Percentiles rank a stretch among this genome's conserved stretches.
Evolutionary conservation across 2,113 vertebrate genomes (phyloP).

Genomic region (Spermophilus dauricus): DNA sequence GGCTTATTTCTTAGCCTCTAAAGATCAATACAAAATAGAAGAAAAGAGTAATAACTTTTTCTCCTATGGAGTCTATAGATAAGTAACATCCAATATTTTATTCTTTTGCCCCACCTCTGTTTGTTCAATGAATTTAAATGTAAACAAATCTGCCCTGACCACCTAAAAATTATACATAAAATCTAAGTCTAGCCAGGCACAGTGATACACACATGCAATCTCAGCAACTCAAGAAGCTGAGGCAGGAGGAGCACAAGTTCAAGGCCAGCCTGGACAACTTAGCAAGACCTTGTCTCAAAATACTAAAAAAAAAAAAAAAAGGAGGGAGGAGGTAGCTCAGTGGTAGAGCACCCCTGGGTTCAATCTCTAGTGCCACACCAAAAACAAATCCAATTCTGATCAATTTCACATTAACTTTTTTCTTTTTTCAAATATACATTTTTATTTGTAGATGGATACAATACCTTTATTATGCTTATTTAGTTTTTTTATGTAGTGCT

Average conservation of each 20-base stretch:
- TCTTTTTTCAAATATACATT: not conserved
- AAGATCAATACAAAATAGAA: slow-evolving; percentile 17
- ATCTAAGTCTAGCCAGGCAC: not conserved
- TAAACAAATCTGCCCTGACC: not conserved
- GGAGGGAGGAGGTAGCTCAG: too few species aligned
- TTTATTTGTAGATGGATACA: too few species aligned
- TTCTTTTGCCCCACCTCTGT: not conserved
- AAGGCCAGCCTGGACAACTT: too few species aligned
- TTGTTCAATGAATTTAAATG: not conserved
- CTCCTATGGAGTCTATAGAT: not conserved
- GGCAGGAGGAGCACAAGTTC: too few species aligned
- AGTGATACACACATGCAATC: too few species aligned
- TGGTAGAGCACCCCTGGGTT: too few species aligned
- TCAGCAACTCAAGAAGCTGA: too few species aligned
- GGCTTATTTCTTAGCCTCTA: not conserved
- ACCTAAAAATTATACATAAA: not conserved
- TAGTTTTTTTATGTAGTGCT: too few species aligned
- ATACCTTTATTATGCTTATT: too few species aligned
- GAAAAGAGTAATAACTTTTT: not conserved
- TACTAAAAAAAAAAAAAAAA: too few species aligned
- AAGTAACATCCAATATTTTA: not conserved
- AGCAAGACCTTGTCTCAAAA: too few species aligned
- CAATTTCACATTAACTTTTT: not conserved
- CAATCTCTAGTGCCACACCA: too few species aligned
- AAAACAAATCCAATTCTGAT: slow-evolving; percentile 20